Conservation (phyloP, 2,888 invertebrate species). For the Mayetiola destructor region DNA sequence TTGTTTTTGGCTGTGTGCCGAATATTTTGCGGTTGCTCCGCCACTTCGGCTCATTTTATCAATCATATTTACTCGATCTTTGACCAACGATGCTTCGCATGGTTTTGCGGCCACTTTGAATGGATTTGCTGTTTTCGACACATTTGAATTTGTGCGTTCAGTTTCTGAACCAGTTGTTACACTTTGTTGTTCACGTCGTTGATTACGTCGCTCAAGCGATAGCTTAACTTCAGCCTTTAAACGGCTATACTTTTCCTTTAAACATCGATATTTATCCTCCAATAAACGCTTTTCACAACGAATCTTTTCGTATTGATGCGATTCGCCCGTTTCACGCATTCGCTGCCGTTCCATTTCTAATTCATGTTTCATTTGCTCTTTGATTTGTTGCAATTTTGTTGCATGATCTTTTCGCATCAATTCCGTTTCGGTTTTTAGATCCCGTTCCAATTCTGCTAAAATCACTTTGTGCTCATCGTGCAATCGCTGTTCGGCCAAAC, state of each 20-base stretch:
- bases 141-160: conserved; percentile 58
- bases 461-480: conserved; percentile 32
- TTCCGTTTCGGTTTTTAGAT: conserved; percentile 44
- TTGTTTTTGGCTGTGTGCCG: conserved; percentile 29
- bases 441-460: conserved; percentile 31
- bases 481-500: conserved; percentile 30
- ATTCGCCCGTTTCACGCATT: conserved; percentile 34
- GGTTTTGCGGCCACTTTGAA: conserved; percentile 15
- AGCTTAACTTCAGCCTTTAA: conserved; percentile 67
- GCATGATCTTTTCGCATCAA: conserved; percentile 53
- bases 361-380: conserved; percentile 44
- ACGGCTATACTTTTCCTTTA: conserved; percentile 68
- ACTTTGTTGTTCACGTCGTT: conserved; percentile 45
- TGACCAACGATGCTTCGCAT: neutral
- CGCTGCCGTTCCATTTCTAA: conserved; percentile 38
- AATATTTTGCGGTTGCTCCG: conserved; percentile 30
- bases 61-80: neutral
- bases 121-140: conserved; percentile 20
- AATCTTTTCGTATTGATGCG: conserved; percentile 45
- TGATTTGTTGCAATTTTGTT: conserved; percentile 47
- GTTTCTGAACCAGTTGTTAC: conserved; percentile 64
- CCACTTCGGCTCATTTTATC: conserved; percentile 22
- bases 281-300: conserved; percentile 54
- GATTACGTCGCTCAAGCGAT: conserved; percentile 59
- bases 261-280: conserved; percentile 62